phyloP scores from a whole-genome alignment of 2,113 vertebrate genomes.

The Orcinus orca region DNA sequence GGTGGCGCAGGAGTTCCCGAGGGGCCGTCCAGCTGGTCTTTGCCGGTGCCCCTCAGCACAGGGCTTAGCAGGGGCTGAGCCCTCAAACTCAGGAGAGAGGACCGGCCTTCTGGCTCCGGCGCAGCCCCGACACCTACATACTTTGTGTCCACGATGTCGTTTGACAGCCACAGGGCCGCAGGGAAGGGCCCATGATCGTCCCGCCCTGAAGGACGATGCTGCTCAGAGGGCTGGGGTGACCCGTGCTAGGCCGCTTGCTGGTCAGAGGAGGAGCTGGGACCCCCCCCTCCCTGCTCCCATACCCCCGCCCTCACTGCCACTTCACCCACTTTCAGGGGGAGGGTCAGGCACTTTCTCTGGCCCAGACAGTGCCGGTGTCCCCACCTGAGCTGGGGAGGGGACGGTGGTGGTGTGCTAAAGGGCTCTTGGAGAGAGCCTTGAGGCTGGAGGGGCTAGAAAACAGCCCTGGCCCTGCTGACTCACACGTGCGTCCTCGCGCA shows the following conservation, averaged over 20 bases:
- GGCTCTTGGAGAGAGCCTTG: too few relatives aligned
- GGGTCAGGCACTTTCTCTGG: fast-evolving
- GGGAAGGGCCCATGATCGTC: neutral
- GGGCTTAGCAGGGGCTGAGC: neutral
- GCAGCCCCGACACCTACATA: neutral
- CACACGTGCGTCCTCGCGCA: fast-evolving
- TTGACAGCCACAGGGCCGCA: neutral
- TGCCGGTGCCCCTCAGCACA: neutral
- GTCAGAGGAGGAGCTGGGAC: neutral
- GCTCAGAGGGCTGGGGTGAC: neutral
- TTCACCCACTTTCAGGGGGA: neutral
- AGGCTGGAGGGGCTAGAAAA: neutral
- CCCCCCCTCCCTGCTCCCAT: fast-evolving
- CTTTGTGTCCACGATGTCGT: neutral
- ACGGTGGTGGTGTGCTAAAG: neutral
- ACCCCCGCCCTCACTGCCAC: fast-evolving
- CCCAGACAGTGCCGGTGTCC: neutral
- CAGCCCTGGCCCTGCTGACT: neutral
- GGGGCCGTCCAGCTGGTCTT: neutral
- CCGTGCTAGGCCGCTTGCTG: neutral
- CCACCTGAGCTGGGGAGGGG: too few relatives aligned
- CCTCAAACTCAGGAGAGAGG: neutral
- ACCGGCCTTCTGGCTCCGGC: neutral
- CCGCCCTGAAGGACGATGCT: neutral
- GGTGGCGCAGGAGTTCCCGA: neutral